Percentiles rank a stretch among this genome's conserved stretches.
These are phyloP conservation scores for Morinoia aosen DNA, from an alignment of 2,888 invertebrate genomes.

Conservation along the genomic window DNA sequence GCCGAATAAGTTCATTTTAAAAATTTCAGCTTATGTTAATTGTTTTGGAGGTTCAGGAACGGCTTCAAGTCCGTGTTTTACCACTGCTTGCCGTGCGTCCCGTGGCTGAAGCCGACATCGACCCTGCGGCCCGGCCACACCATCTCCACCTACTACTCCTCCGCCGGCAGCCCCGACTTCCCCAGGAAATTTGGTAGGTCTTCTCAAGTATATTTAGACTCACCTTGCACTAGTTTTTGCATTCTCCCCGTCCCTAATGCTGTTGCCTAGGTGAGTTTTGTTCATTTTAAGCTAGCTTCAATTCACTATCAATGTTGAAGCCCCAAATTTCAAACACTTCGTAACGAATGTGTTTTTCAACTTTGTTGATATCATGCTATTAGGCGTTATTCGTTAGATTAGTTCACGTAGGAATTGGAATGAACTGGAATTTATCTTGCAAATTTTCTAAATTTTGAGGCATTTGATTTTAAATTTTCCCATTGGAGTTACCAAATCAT, in stretches of 20 bases:
- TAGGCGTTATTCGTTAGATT: not conserved
- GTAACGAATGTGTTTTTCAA: not conserved
- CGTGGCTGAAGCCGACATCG: slow-evolving; percentile 48
- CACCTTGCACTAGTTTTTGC: no score
- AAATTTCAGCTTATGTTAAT: not conserved
- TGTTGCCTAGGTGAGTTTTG: not conserved
- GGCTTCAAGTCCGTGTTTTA: slow-evolving; percentile 65
- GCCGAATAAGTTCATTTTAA: not conserved
- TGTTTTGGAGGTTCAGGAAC: slow-evolving; percentile 60
- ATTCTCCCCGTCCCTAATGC: not conserved
- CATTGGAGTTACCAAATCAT: no score
- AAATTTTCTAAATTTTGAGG: not conserved
- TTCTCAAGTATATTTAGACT: not conserved
- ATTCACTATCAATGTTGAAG: not conserved
- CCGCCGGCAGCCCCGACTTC: slow-evolving; percentile 55
- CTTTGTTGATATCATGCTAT: not conserved
- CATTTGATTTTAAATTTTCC: not conserved
- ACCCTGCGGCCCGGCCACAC: slow-evolving; percentile 57
- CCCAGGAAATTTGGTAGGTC: slow-evolving; percentile 32
- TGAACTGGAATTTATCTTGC: not conserved
- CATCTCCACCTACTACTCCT: slow-evolving; percentile 59
- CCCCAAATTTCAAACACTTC: not conserved
- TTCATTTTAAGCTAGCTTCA: not conserved
- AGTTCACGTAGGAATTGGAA: not conserved
- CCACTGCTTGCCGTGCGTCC: slow-evolving; percentile 59